A percentile compares a stretch with the other conserved stretches of the same genome.
These are phyloP conservation scores for Eriocheir sinensis DNA, from an alignment of 1,140 invertebrate genomes.

Conservation along the genomic window DNA sequence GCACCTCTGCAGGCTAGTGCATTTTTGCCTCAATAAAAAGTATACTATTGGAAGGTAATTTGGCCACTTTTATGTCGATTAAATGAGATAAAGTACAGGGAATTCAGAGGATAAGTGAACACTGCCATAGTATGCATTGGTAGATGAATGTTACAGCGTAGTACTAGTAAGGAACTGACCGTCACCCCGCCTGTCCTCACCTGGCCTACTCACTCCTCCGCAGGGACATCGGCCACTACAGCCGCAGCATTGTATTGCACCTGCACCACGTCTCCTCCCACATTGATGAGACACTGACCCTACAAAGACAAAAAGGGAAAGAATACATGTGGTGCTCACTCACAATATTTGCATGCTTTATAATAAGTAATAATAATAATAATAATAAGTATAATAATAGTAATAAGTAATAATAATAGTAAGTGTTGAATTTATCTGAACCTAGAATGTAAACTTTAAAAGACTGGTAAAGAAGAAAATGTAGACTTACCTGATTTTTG, in stretches of 20 bases:
- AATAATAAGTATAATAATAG: neutral
- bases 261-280: slow-evolving; percentile 95
- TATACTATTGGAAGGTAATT: too few relatives aligned
- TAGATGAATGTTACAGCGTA: too few relatives aligned
- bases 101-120: too few relatives aligned
- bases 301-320: slow-evolving; percentile 82
- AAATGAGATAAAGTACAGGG: too few relatives aligned
- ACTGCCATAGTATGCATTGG: too few relatives aligned
- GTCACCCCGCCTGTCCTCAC: neutral
- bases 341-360: neutral
- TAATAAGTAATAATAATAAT: neutral
- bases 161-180: neutral
- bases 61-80: too few relatives aligned
- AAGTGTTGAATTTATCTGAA: too few relatives aligned
- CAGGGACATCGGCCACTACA: slow-evolving; percentile 42
- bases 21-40: too few relatives aligned
- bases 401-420: neutral
- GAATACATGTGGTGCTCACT: neutral
- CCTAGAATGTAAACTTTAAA: too few relatives aligned
- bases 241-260: slow-evolving; percentile 81
- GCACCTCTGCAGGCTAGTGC: too few relatives aligned
- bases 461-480: neutral
- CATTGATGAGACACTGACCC: slow-evolving; percentile 96
- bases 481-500: slow-evolving; percentile 94
- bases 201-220: slow-evolving; percentile 40